Percentiles rank a stretch among this genome's conserved stretches.
These are phyloP conservation scores for Phalera bucephala DNA, from an alignment of 2,888 invertebrate species.

Conservation along the genomic window DNA sequence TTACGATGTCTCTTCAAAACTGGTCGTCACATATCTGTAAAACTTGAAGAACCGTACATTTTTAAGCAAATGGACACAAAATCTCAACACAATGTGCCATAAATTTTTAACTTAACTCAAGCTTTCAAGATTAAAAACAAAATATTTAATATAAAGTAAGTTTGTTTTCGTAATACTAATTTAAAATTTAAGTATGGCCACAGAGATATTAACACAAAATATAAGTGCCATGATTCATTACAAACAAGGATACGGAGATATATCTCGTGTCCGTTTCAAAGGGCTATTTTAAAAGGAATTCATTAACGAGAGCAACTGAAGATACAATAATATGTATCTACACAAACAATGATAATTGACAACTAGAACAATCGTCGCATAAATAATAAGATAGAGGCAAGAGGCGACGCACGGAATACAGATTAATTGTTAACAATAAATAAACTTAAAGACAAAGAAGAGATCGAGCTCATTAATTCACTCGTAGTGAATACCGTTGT, in stretches of 20 bases:
- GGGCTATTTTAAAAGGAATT: constrained; percentile 46
- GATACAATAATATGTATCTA: constrained; percentile 45
- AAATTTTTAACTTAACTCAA: too few species aligned
- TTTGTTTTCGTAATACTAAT: too few species aligned
- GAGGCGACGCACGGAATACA: constrained; percentile 61
- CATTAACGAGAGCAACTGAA: constrained; percentile 51
- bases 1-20: constrained; percentile 17
- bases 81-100: neutral
- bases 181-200: too few species aligned
- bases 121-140: too few species aligned
- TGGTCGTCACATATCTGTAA: constrained; percentile 15
- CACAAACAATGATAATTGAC: constrained; percentile 57
- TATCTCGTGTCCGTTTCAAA: constrained; percentile 28
- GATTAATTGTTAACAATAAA: constrained; percentile 68
- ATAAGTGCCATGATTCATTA: constrained; percentile 11
- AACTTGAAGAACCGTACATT: constrained; percentile 14
- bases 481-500: constrained; percentile 40
- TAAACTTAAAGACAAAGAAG: constrained; percentile 61
- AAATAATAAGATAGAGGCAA: constrained; percentile 58
- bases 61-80: constrained; percentile 11
- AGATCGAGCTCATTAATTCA: constrained; percentile 45
- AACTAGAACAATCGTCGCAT: constrained; percentile 61
- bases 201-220: neutral
- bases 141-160: too few species aligned
- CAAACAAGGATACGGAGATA: constrained; percentile 14